Conservation (phyloP, 2,113 vertebrate species). For the Salvator merianae region DNA sequence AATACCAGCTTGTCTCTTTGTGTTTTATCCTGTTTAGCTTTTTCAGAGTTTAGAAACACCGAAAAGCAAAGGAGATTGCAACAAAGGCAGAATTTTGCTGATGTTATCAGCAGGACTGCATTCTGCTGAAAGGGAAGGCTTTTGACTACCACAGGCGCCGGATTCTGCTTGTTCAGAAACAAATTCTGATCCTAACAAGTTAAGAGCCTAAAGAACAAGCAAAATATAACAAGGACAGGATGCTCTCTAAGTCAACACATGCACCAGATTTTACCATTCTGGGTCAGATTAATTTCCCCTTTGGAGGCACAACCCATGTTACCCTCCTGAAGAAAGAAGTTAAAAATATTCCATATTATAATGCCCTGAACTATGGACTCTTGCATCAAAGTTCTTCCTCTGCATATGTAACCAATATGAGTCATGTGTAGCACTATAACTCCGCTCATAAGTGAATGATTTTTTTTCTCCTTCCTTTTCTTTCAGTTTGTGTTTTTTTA, state of each 20-base stretch:
- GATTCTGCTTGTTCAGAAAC: too few species aligned
- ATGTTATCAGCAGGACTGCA: neutral
- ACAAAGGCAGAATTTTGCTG: neutral
- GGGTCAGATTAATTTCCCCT: neutral
- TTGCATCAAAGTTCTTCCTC: too few species aligned
- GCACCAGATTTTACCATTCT: neutral
- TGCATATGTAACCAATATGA: neutral
- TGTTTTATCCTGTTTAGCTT: neutral
- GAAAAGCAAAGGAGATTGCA: neutral
- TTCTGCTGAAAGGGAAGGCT: neutral
- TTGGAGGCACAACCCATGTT: neutral
- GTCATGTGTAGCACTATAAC: too few species aligned
- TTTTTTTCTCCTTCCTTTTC: too few species aligned
- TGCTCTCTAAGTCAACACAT: neutral
- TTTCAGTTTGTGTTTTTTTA: too few species aligned
- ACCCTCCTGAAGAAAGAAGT: neutral
- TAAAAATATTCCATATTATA: neutral
- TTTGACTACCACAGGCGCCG: neutral
- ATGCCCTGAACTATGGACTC: neutral
- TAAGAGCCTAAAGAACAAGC: neutral
- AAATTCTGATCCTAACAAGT: too few species aligned
- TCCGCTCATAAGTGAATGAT: too few species aligned
- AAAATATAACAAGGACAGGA: neutral
- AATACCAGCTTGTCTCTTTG: neutral
- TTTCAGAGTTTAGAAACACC: neutral